Conservation (phyloP, 2,797 vertebrate genomes). For the Galago senegalensis region DNA sequence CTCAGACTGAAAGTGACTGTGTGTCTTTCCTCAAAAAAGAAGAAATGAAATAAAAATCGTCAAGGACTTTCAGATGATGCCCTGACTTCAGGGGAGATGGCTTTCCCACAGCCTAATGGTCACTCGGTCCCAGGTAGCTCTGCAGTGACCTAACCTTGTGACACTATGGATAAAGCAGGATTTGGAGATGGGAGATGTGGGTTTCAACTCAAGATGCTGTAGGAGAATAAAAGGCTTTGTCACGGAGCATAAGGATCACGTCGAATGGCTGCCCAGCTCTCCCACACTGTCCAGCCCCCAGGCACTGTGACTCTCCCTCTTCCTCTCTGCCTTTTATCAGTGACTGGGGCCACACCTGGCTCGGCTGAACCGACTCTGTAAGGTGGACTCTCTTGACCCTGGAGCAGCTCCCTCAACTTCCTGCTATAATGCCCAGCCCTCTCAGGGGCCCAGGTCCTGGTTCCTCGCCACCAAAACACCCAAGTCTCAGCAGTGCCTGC, state of each 20-base stretch:
- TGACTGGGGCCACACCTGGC: too few relatives aligned
- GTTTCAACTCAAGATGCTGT: fast-evolving
- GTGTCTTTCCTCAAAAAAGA: neutral
- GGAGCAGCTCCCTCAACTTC: neutral
- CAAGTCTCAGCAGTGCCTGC: neutral
- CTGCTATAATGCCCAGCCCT: neutral
- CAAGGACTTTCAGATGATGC: neutral
- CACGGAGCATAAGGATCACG: fast-evolving
- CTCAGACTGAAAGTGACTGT: neutral
- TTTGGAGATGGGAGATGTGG: neutral
- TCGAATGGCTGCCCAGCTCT: fast-evolving
- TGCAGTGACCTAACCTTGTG: fast-evolving
- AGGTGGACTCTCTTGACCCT: neutral
- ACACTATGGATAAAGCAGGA: fast-evolving
- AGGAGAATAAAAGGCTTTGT: too few relatives aligned
- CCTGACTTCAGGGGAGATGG: neutral
- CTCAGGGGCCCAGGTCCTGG: neutral
- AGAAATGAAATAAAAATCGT: neutral
- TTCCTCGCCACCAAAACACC: too few relatives aligned
- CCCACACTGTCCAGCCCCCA: too few relatives aligned
- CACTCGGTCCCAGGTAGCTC: neutral
- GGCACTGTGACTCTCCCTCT: neutral
- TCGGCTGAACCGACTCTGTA: fast-evolving
- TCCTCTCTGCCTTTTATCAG: neutral
- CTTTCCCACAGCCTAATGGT: neutral